Conservation (phyloP, 1,140 invertebrate genomes). For the Pseudomyrmex pallidus region DNA sequence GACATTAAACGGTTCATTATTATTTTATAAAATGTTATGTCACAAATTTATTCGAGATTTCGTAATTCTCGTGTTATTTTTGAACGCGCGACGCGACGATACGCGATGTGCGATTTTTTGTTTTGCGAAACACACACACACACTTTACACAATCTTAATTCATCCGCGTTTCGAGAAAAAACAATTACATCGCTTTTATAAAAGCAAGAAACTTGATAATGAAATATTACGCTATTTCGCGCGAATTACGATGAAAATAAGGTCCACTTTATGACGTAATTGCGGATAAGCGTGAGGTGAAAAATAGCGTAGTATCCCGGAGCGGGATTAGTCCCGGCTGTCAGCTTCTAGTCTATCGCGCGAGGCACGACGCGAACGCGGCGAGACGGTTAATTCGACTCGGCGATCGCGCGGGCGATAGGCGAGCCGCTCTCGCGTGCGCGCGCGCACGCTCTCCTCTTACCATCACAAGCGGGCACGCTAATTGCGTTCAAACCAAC, state of each 20-base stretch:
- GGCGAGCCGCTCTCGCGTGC: conserved; percentile 40
- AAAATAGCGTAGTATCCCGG: conserved; percentile 22
- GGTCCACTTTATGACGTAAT: neutral
- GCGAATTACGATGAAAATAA: neutral
- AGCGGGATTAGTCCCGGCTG: conserved; percentile 18
- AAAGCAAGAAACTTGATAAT: neutral
- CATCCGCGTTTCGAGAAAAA: no score
- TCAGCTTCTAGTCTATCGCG: neutral
- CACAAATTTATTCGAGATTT: no score
- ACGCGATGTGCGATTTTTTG: neutral
- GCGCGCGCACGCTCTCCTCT: neutral
- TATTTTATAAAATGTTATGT: neutral
- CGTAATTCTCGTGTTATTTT: no score
- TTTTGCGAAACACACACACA: neutral
- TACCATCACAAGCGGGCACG: conserved; percentile 76
- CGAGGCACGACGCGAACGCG: conserved; percentile 37
- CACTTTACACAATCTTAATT: neutral
- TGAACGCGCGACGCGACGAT: no score
- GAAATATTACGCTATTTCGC: neutral
- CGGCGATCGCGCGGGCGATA: conserved; percentile 77
- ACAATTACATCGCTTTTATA: neutral
- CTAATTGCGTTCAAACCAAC: conserved; percentile 85
- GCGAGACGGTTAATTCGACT: conserved; percentile 76
- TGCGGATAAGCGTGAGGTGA: conserved; percentile 1
- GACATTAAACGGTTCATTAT: neutral